Evolutionary conservation across 2,888 invertebrate genomes (phyloP).

Genomic region (Pachydiplax longipennis): DNA sequence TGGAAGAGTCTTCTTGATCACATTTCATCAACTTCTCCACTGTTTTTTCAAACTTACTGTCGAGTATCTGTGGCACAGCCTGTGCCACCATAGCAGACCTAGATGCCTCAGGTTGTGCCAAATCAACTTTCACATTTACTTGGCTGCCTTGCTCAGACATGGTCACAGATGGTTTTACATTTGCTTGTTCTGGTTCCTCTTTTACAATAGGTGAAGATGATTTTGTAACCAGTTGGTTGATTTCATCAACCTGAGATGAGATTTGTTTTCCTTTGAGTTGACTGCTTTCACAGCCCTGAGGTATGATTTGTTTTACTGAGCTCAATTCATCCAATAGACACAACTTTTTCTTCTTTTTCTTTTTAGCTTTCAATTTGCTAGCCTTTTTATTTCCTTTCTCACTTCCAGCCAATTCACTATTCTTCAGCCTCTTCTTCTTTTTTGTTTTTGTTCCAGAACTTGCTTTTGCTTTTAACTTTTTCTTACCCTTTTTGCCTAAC

Average conservation of each 20-base stretch:
- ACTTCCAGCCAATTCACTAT: not conserved
- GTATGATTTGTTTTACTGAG: not conserved
- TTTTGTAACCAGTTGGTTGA: not conserved
- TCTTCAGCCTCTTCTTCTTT: not conserved
- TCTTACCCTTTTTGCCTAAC: not conserved
- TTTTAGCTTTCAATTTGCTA: slow-evolving; percentile 25
- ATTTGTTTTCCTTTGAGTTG: not conserved
- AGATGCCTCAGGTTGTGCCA: not conserved
- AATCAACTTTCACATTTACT: not conserved
- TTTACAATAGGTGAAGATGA: not conserved
- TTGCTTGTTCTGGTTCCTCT: not conserved
- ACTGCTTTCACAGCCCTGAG: not conserved
- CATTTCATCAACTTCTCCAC: not conserved
- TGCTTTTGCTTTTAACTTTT: not conserved
- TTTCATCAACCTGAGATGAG: not conserved
- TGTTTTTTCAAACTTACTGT: not conserved
- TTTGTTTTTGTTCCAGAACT: not conserved
- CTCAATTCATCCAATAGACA: not conserved
- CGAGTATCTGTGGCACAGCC: not conserved
- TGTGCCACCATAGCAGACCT: not conserved
- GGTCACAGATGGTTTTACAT: not conserved
- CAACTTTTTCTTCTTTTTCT: slow-evolving; percentile 30
- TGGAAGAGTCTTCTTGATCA: not conserved
- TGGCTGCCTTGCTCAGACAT: not conserved
- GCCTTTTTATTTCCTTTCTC: not conserved